Conservation (phyloP, 2,113 vertebrate genomes). For the Peromyscus maniculatus region DNA sequence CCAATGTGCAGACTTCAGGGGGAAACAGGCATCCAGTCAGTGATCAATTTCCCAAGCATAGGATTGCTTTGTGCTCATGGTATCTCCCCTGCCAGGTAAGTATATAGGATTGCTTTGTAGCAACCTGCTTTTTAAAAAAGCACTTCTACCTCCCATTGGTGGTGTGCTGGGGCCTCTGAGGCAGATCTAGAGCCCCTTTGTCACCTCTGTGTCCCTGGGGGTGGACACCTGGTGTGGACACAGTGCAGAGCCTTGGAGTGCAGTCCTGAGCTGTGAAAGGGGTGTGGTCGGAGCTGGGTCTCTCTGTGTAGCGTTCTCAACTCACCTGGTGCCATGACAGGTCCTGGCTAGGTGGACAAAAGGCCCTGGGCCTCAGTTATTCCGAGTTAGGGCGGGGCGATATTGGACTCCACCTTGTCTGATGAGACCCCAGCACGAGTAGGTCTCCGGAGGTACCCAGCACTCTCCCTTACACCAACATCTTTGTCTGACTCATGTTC, state of each 20-base stretch:
- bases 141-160: accelerated
- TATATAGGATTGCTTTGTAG: no score
- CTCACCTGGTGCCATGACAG: not conserved
- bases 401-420: accelerated
- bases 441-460: not conserved
- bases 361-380: not conserved
- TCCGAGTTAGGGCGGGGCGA: no score
- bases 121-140: not conserved
- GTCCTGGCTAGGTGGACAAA: accelerated
- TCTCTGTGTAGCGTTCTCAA: not conserved
- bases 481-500: accelerated
- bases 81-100: no score
- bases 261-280: not conserved
- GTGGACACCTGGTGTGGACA: not conserved
- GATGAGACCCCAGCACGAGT: accelerated
- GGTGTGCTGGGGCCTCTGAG: not conserved
- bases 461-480: no score
- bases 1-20: accelerated
- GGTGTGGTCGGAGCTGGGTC: no score
- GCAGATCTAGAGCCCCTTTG: not conserved
- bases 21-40: not conserved
- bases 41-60: accelerated
- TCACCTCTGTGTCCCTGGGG: not conserved
- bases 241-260: not conserved
- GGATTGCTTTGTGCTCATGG: no score